phyloP scores from a whole-genome alignment of 2,113 vertebrate species.

The Zapornia atra region DNA sequence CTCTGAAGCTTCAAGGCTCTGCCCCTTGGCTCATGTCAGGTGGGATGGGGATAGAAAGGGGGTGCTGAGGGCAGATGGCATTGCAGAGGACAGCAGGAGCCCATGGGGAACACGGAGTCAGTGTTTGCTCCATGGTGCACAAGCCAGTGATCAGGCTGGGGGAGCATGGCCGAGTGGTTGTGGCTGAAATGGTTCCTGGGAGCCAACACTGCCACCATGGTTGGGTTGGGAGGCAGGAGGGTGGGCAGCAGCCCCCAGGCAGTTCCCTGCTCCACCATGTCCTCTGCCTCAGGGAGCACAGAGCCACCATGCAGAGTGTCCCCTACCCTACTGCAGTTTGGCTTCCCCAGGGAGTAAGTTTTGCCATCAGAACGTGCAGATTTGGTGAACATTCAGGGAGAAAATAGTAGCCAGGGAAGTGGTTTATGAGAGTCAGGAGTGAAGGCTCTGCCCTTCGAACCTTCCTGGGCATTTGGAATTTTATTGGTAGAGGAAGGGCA shows the following conservation, averaged over 20 bases:
- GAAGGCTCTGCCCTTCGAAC: neutral
- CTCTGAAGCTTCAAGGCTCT: neutral
- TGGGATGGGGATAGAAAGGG: neutral
- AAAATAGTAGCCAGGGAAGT: neutral
- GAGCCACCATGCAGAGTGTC: fast-evolving
- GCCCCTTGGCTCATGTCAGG: neutral
- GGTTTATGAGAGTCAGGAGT: neutral
- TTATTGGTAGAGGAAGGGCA: neutral
- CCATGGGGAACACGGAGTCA: fast-evolving
- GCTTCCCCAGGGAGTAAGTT: neutral
- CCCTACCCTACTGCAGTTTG: neutral
- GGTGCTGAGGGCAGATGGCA: fast-evolving
- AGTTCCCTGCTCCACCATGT: neutral
- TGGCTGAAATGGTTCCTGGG: neutral
- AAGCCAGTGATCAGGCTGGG: neutral
- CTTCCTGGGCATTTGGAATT: neutral
- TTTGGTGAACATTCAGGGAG: neutral
- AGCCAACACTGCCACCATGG: neutral
- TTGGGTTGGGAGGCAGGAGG: neutral
- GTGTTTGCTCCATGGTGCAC: neutral
- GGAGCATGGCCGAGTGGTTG: fast-evolving
- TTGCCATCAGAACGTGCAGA: neutral
- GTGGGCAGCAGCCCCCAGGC: neutral
- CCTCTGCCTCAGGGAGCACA: neutral
- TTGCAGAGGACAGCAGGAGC: neutral